phyloP scores from a whole-genome alignment of 2,797 vertebrate species.

The Centroberyx gerrardi region DNA sequence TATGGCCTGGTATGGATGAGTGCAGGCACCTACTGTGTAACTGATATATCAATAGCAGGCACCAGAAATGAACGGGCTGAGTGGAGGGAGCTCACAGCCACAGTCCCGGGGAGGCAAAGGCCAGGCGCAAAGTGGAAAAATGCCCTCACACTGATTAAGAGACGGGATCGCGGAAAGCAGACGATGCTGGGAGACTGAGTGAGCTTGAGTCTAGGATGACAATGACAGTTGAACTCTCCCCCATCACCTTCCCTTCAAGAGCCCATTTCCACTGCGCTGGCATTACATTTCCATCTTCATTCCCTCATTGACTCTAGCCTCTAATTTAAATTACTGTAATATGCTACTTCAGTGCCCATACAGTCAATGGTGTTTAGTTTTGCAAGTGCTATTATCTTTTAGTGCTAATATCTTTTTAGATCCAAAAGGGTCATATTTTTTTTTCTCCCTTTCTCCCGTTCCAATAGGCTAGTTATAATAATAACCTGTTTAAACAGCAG shows the following conservation, averaged over 20 bases:
- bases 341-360: conserved; percentile 6
- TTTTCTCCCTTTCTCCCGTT: conserved; percentile 1
- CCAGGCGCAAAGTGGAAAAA: not conserved
- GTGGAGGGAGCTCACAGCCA: conserved; percentile 41
- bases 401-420: conserved; percentile 9
- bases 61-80: conserved; percentile 33
- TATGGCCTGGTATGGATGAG: conserved; percentile 10
- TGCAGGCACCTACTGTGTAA: conserved; percentile 30
- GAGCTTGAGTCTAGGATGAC: not conserved
- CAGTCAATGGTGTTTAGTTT: conserved; percentile 27
- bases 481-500: conserved; percentile 35
- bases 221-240: not conserved
- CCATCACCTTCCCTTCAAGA: conserved; percentile 7
- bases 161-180: not conserved
- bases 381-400: conserved; percentile 13
- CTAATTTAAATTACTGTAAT: conserved; percentile 24
- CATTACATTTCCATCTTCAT: conserved; percentile 4
- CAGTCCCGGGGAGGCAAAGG: conserved; percentile 10
- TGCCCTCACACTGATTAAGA: not conserved
- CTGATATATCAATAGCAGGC: conserved; percentile 46
- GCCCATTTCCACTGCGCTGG: not conserved
- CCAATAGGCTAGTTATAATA: conserved; percentile 23
- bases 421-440: conserved; percentile 7
- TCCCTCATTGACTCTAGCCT: conserved; percentile 27
- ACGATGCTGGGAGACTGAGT: not conserved